A percentile compares a stretch with the other conserved stretches of the same genome.
These are phyloP conservation scores for Bothrops jararaca DNA, from an alignment of 2,113 vertebrate genomes.

Conservation along the genomic window DNA sequence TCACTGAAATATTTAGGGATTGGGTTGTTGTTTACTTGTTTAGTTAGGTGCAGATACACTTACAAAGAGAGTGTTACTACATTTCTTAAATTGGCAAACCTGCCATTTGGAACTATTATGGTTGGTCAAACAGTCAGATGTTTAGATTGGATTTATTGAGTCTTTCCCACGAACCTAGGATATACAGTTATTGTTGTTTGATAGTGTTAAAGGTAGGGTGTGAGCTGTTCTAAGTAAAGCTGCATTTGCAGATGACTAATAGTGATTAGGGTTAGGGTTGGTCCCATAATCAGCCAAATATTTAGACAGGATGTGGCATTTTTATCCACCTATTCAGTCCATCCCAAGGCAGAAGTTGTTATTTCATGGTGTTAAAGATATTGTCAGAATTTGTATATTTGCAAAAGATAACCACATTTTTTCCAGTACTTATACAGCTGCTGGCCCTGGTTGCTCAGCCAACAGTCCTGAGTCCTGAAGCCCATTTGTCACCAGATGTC, in stretches of 20 bases:
- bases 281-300: background rate
- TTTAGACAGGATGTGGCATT: background rate
- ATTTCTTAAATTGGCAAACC: conserved; percentile 39
- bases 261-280: background rate
- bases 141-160: background rate
- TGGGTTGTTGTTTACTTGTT: background rate
- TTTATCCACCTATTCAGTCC: background rate
- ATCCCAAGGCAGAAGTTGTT: too few relatives aligned
- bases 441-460: background rate
- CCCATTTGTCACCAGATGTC: background rate
- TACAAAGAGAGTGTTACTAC: conserved; percentile 20
- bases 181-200: background rate
- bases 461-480: background rate
- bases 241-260: background rate
- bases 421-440: background rate
- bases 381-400: too few relatives aligned
- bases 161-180: background rate
- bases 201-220: background rate
- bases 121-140: background rate
- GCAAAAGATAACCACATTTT: background rate
- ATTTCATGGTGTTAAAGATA: too few relatives aligned
- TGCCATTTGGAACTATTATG: conserved; percentile 2
- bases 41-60: conserved; percentile 37
- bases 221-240: background rate
- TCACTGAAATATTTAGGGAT: conserved; percentile 61